Percentiles rank a stretch among this genome's conserved stretches.
phyloP scores from a whole-genome alignment of 2,888 invertebrate genomes.

The Leistus spinibarbis region DNA sequence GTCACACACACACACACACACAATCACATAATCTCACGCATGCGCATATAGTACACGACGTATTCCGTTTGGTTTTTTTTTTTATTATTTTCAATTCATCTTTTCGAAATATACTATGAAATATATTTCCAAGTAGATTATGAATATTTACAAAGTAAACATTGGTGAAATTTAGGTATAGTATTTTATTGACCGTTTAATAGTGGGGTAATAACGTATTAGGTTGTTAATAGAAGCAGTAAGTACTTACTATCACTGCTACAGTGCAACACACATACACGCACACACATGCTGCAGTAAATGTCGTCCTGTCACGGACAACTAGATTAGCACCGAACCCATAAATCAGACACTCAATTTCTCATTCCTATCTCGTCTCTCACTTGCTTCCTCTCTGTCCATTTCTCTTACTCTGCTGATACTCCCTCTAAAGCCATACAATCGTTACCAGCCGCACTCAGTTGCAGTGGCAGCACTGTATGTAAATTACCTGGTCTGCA shows the following conservation, averaged over 20 bases:
- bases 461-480: no score
- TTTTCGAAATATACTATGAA: no score
- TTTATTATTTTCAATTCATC: no score
- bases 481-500: no score
- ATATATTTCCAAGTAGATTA: no score
- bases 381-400: slow-evolving; percentile 14
- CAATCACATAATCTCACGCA: background rate
- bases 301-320: slow-evolving; percentile 32
- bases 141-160: background rate
- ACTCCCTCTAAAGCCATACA: background rate
- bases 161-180: background rate
- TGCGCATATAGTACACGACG: background rate
- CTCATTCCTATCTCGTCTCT: slow-evolving; percentile 19
- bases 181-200: background rate
- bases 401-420: background rate
- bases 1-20: background rate
- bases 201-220: no score
- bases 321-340: slow-evolving; percentile 34
- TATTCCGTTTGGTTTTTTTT: no score
- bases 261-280: background rate
- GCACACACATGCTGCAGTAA: background rate
- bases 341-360: slow-evolving; percentile 37
- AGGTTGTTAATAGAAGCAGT: no score
- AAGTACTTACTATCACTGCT: no score
- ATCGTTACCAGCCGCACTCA: background rate